Evolutionary conservation across 2,797 vertebrate species (phyloP).

Genomic region (Fistularia tabacaria): DNA sequence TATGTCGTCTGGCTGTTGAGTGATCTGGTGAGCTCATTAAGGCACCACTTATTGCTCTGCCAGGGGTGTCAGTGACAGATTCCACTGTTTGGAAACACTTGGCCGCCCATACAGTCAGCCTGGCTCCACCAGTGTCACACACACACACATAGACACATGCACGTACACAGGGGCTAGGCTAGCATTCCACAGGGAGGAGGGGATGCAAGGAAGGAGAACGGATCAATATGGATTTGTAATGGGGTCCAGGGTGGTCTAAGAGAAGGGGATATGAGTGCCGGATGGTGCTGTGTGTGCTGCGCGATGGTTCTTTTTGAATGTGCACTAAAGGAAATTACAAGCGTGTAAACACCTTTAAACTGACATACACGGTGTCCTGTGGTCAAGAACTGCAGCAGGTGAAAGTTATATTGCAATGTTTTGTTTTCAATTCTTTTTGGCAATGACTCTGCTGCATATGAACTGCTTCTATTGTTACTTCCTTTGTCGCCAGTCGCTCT

Average conservation of each 20-base stretch:
- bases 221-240: constrained; percentile 51
- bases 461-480: too few relatives aligned
- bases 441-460: too few relatives aligned
- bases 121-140: constrained; percentile 63
- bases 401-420: too few relatives aligned
- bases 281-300: too few relatives aligned
- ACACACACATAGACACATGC: constrained; percentile 23
- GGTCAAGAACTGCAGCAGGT: too few relatives aligned
- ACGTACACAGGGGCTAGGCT: constrained; percentile 24
- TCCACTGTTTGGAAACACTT: constrained; percentile 74
- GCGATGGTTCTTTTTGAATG: too few relatives aligned
- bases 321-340: too few relatives aligned
- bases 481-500: too few relatives aligned
- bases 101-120: constrained; percentile 66
- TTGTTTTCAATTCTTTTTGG: too few relatives aligned
- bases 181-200: constrained; percentile 52
- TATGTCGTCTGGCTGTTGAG: constrained; percentile 27
- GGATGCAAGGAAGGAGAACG: constrained; percentile 29
- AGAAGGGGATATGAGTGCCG: neutral
- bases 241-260: constrained; percentile 42
- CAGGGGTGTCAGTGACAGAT: constrained; percentile 71
- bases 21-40: constrained; percentile 72
- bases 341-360: too few relatives aligned
- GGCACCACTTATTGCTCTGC: constrained; percentile 60
- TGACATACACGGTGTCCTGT: too few relatives aligned